phyloP scores from a whole-genome alignment of 2,888 invertebrate species.

The Hydraecia micacea region DNA sequence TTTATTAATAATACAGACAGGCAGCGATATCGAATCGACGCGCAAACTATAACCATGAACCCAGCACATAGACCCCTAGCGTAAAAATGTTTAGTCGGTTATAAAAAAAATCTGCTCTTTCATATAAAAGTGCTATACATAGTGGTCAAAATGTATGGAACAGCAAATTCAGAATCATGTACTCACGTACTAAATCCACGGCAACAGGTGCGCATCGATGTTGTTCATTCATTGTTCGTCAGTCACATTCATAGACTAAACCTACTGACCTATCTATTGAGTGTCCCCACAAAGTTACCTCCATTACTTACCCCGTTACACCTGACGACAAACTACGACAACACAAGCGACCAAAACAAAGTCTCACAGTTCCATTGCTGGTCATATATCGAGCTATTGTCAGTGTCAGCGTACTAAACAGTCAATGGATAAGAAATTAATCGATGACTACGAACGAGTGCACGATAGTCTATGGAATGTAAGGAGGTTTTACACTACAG shows the following conservation, averaged over 20 bases:
- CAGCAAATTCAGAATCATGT: too few relatives aligned
- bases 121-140: too few relatives aligned
- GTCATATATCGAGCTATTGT: not conserved
- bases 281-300: conserved; percentile 23
- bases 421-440: not conserved
- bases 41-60: not conserved
- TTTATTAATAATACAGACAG: too few relatives aligned
- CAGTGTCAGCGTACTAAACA: not conserved
- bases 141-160: too few relatives aligned
- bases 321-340: conserved; percentile 37
- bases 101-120: too few relatives aligned
- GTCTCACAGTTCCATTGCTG: conserved; percentile 6
- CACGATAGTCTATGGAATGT: not conserved
- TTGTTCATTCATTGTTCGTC: too few relatives aligned
- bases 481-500: conserved; percentile 41
- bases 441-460: not conserved
- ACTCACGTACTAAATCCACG: too few relatives aligned
- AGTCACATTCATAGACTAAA: not conserved
- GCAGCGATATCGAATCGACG: too few relatives aligned
- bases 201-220: too few relatives aligned
- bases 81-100: too few relatives aligned
- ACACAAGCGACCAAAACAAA: not conserved
- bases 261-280: conserved; percentile 28
- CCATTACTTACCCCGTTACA: conserved; percentile 52
- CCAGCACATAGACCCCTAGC: not conserved